phyloP scores from a whole-genome alignment of 2,797 vertebrate species.

The Sebastes itinus region DNA sequence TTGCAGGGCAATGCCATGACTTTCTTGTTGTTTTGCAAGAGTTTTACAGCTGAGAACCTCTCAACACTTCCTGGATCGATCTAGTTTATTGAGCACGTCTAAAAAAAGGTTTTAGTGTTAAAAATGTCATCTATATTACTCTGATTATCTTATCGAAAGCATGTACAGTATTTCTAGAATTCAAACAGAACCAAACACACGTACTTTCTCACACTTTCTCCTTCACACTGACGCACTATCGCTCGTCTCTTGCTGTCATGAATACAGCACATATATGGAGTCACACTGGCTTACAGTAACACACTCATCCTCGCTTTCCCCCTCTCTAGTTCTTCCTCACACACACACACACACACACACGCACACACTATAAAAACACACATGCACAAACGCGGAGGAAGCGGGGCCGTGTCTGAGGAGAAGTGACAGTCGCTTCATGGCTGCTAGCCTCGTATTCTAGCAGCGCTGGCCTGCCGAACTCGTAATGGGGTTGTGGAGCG shows the following conservation, averaged over 20 bases:
- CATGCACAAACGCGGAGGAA: constrained; percentile 21
- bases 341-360: constrained; percentile 9
- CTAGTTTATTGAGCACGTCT: not conserved
- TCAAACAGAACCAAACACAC: not conserved
- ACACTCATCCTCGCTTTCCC: not conserved
- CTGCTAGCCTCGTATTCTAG: constrained; percentile 54
- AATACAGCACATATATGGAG: constrained; percentile 16
- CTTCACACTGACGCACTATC: not conserved
- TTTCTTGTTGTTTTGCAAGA: not conserved
- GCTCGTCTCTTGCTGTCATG: constrained; percentile 13
- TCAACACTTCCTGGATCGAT: not conserved
- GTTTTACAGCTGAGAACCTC: not conserved
- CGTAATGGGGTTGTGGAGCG: constrained; percentile 61
- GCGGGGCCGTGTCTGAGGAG: constrained; percentile 54
- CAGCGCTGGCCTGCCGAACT: constrained; percentile 44
- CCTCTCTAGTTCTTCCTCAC: not conserved
- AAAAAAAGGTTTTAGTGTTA: not conserved
- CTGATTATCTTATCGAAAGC: not conserved
- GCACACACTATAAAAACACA: constrained; percentile 30
- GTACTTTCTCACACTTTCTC: not conserved
- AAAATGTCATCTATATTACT: not conserved
- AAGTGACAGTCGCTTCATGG: constrained; percentile 75
- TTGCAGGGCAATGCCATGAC: not conserved
- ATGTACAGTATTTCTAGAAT: not conserved
- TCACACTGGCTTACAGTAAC: constrained; percentile 18